These are phyloP conservation scores for Deroptyus accipitrinus DNA, from an alignment of 2,113 vertebrate genomes.

Conservation along the genomic window DNA sequence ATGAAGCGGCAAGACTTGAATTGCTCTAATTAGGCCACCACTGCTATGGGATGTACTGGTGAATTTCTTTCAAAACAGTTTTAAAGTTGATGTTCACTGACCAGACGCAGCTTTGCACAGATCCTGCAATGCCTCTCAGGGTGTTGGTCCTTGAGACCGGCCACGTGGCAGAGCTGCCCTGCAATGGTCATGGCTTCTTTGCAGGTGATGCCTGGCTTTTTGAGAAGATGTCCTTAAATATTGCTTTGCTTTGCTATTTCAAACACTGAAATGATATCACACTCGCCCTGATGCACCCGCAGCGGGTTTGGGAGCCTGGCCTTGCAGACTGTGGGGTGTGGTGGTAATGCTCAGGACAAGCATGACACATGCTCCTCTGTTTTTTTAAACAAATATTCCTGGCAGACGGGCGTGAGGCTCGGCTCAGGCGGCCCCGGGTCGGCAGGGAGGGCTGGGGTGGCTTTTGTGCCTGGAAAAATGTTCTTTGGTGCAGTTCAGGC, in stretches of 20 bases:
- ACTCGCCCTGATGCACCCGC: fast-evolving
- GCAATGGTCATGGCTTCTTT: not conserved
- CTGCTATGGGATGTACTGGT: not conserved
- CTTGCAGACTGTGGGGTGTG: not conserved
- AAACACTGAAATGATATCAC: not conserved
- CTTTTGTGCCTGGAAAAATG: not conserved
- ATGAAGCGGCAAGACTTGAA: not conserved
- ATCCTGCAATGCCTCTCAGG: not conserved
- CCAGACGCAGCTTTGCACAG: fast-evolving
- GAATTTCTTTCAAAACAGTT: not conserved
- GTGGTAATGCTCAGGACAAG: fast-evolving
- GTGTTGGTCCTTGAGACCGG: fast-evolving
- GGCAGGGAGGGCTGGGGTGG: not conserved
- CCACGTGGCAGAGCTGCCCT: not conserved
- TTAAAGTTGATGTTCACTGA: not conserved
- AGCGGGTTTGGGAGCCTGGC: not conserved
- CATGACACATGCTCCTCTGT: fast-evolving
- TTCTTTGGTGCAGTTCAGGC: not conserved
- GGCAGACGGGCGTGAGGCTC: fast-evolving
- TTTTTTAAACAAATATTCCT: not conserved
- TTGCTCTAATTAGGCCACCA: not conserved
- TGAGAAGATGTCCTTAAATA: not conserved
- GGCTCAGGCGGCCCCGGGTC: not conserved
- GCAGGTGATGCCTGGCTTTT: not conserved
- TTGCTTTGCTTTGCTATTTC: not conserved